Base-by-base conservation (phyloP, 2,888 invertebrate genomes). In the Yponomeuta malinellus region DNA sequence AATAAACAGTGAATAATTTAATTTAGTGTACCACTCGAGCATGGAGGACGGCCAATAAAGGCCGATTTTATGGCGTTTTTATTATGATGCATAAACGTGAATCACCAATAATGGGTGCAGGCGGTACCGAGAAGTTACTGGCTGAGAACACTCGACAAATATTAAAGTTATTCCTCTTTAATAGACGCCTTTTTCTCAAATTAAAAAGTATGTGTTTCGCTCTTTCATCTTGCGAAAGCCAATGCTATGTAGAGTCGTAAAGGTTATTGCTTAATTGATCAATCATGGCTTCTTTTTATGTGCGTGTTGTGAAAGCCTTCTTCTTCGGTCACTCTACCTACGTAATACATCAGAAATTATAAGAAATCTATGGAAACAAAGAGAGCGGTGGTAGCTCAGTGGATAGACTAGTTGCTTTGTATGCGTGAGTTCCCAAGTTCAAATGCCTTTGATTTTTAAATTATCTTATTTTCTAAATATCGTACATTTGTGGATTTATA, bases 11-110 rank as follows among this genome's bases (percentile, higher is more conserved):
- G 86, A 82, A 88, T 89, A 87, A 90, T 89, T 90, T 87, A 89
- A 90, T 91, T 86, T 86, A 83, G 83, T 85, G 81, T 84, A 82
- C 83, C 86, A 84, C 82, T 88, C 84, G 79, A 83, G 88, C 86
- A 83, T 87, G 90, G 90, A 88, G 85, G 82, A 83, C 81, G 84
- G 90, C 89, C 90, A 90, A 91, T 91, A 89, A 91, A 88, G 79
- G 81, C 83, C 52, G 75, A 86, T 89, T 91, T 92, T 87, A 92
- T 90, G 79, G 86, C 82, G 76, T 83, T 91, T 91, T 91, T 91
- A 92, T 90, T 89, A 87, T 90, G 90, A 89, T 86, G 86, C 89
- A 90, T 87, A 86, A 89, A 86, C 87, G 85, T 90, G 86, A 89
- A 91, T 90, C 88, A 89, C 81, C 83, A 70, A 72, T 72, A 72